Percentiles rank a stretch among this genome's conserved stretches.
Conservation (phyloP, 2,888 invertebrate species). For the Creontiades dilutus region DNA sequence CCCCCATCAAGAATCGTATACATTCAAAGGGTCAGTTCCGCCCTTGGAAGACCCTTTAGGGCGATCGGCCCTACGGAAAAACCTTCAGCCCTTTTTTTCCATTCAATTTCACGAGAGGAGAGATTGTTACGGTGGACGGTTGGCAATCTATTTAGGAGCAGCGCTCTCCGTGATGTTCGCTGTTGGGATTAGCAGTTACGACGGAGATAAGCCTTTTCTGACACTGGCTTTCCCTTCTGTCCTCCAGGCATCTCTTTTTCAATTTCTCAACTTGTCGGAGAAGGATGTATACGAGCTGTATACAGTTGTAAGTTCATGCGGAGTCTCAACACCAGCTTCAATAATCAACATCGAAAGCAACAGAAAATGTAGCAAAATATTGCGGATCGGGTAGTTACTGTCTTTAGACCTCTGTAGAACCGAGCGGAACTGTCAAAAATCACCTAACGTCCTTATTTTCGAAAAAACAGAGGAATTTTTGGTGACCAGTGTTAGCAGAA, state of each 20-base stretch:
- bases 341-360: no score
- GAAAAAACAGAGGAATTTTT: no score
- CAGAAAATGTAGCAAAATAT: no score
- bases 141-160: slow-evolving; percentile 38
- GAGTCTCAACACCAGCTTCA: no score
- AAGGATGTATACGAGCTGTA: no score
- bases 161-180: not conserved
- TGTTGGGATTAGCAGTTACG: slow-evolving; percentile 35
- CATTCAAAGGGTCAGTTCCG: slow-evolving; percentile 51
- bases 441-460: no score
- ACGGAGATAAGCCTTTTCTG: not conserved
- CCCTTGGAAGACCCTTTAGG: not conserved
- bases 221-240: not conserved
- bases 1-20: slow-evolving; percentile 15
- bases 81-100: slow-evolving; percentile 46
- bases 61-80: slow-evolving; percentile 26
- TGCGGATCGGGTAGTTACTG: no score
- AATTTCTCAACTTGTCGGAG: no score
- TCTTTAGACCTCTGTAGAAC: no score
- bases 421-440: no score
- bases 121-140: slow-evolving; percentile 23
- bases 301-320: no score
- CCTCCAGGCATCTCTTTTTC: not conserved
- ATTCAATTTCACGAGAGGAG: slow-evolving; percentile 45
- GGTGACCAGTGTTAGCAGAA: no score